A percentile compares a stretch with the other conserved stretches of the same genome.
phyloP scores from a whole-genome alignment of 53 echinoderm and acorn worm species.

The Actinopyga echinites region DNA sequence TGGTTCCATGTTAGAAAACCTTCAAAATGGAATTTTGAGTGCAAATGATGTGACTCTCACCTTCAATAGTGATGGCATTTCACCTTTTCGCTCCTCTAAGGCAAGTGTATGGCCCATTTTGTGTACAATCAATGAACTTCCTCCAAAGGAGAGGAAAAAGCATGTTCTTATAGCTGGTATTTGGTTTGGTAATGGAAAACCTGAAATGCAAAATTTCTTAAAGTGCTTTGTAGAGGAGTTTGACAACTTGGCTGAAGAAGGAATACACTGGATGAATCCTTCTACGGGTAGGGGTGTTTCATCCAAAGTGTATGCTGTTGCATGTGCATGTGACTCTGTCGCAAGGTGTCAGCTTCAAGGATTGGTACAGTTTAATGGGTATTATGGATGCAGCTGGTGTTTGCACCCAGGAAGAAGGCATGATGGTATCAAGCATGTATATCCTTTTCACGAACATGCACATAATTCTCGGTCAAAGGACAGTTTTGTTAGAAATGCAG shows the following conservation, averaged over 20 bases:
- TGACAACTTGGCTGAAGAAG: constrained; percentile 46
- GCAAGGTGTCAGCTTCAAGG: constrained; percentile 61
- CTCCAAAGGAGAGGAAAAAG: constrained; percentile 37
- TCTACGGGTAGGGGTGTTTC: background rate
- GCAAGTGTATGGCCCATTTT: constrained; percentile 50
- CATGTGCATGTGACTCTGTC: constrained; percentile 57
- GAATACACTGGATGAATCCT: constrained; percentile 40
- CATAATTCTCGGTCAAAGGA: background rate
- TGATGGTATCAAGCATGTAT: background rate
- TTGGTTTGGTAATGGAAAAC: constrained; percentile 61
- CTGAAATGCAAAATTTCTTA: constrained; percentile 49
- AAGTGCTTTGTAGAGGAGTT: constrained; percentile 63
- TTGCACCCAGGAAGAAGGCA: background rate
- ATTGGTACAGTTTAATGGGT: constrained; percentile 62
- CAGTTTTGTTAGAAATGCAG: background rate
- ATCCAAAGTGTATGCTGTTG: constrained; percentile 47
- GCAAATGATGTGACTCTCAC: background rate
- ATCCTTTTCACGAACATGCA: background rate
- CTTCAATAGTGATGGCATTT: constrained; percentile 50
- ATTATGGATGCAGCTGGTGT: constrained; percentile 51
- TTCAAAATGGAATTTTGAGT: background rate
- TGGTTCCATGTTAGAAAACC: constrained; percentile 20
- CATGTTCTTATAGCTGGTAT: constrained; percentile 55
- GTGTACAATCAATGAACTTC: constrained; percentile 39
- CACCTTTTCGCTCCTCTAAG: constrained; percentile 36